These are phyloP conservation scores for Eriocheir sinensis DNA, from an alignment of 1,140 invertebrate genomes.

Conservation along the genomic window DNA sequence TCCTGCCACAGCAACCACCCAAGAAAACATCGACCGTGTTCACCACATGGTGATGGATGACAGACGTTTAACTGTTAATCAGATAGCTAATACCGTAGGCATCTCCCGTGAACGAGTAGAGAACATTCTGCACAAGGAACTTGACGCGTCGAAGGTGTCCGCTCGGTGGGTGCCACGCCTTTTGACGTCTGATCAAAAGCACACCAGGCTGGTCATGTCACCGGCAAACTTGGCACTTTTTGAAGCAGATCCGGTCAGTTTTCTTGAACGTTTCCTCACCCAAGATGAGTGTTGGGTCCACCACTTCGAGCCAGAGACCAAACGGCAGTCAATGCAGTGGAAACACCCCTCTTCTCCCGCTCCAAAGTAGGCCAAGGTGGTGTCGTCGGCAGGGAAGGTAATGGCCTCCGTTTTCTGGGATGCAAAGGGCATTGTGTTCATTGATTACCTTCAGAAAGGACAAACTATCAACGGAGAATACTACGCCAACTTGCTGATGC, in stretches of 20 bases:
- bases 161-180: neutral
- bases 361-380: conserved; percentile 32
- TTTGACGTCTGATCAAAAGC: conserved; percentile 38
- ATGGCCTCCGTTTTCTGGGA: conserved; percentile 77
- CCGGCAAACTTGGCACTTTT: conserved; percentile 35
- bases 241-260: conserved; percentile 43
- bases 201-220: conserved; percentile 30
- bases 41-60: conserved; percentile 45
- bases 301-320: conserved; percentile 75
- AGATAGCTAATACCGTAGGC: conserved; percentile 19
- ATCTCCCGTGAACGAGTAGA: conserved; percentile 48
- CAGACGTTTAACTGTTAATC: neutral
- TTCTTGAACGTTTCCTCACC: conserved; percentile 54
- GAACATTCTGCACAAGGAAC: conserved; percentile 17
- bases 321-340: conserved; percentile 72
- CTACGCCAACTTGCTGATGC: neutral
- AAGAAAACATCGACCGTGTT: conserved; percentile 7
- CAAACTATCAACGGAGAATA: conserved; percentile 50
- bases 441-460: conserved; percentile 9
- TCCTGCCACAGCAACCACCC: neutral
- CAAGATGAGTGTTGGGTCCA: conserved; percentile 75
- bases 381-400: conserved; percentile 58
- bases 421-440: neutral
- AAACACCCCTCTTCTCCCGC: too few species aligned
- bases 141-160: neutral